Percentiles rank a stretch among this genome's conserved stretches.
These are phyloP conservation scores for Pavo muticus DNA, from an alignment of 2,113 vertebrate genomes.

Conservation along the genomic window DNA sequence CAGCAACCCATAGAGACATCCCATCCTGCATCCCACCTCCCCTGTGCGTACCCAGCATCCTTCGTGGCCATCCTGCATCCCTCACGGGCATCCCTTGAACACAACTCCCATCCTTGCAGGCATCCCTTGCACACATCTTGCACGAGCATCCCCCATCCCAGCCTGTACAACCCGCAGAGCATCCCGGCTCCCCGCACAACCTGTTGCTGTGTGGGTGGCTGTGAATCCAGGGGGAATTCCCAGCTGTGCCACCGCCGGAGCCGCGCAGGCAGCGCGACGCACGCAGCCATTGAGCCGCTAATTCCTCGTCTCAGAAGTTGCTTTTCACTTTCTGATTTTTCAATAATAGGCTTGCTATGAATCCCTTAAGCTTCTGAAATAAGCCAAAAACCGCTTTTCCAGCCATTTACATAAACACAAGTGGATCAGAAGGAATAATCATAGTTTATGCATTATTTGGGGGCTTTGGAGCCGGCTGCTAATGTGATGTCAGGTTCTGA, in stretches of 20 bases:
- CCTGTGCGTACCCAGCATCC: too few relatives aligned
- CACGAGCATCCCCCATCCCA: background rate
- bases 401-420: slow-evolving; percentile 81
- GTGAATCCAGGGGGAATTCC: slow-evolving; percentile 56
- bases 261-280: background rate
- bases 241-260: slow-evolving; percentile 15
- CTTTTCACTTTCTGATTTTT: slow-evolving; percentile 82
- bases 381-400: slow-evolving; percentile 78
- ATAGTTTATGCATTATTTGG: slow-evolving; percentile 56
- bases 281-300: slow-evolving; percentile 63
- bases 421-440: slow-evolving; percentile 69
- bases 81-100: background rate
- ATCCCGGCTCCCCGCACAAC: slow-evolving; percentile 24
- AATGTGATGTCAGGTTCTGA: slow-evolving; percentile 2
- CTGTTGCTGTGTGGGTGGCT: slow-evolving; percentile 64
- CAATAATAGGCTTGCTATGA: slow-evolving; percentile 80
- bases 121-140: background rate
- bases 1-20: too few relatives aligned
- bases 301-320: slow-evolving; percentile 79
- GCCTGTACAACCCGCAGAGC: too few relatives aligned
- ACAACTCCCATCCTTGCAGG: too few relatives aligned
- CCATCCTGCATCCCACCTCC: too few relatives aligned
- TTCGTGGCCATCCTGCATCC: too few relatives aligned
- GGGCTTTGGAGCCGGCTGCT: slow-evolving; percentile 33
- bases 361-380: slow-evolving; percentile 82